A percentile compares a stretch with the other conserved stretches of the same genome.
These are phyloP conservation scores for Cryptotis parvus DNA, from an alignment of 2,113 vertebrate species.

Conservation along the genomic window DNA sequence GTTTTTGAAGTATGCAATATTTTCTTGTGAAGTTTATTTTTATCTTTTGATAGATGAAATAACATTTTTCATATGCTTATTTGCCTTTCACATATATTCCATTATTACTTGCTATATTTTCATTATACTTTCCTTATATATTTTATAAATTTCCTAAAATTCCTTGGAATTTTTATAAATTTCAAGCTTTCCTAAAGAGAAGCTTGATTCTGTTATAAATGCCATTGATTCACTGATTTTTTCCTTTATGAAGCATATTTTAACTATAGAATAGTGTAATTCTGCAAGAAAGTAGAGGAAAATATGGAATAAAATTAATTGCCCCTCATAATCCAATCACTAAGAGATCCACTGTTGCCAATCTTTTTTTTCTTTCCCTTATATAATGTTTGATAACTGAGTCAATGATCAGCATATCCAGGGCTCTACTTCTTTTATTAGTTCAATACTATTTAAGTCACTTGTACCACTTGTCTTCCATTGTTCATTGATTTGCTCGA, in stretches of 20 bases:
- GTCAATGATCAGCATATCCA: constrained; percentile 23
- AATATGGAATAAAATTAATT: constrained; percentile 35
- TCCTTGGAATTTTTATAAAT: too few relatives aligned
- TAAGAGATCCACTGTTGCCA: background rate
- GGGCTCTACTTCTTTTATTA: background rate
- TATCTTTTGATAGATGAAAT: constrained; percentile 27
- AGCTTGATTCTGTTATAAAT: constrained; percentile 4
- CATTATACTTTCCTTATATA: background rate
- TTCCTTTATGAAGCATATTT: background rate
- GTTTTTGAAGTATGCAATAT: background rate
- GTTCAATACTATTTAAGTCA: too few relatives aligned
- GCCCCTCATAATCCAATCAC: background rate
- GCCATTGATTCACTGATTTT: background rate
- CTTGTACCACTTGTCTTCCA: too few relatives aligned
- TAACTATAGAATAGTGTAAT: background rate
- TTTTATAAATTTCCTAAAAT: too few relatives aligned
- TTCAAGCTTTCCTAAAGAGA: constrained; percentile 4
- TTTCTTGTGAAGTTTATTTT: constrained; percentile 1
- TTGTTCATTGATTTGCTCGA: too few relatives aligned
- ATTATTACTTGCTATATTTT: background rate
- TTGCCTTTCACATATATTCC: background rate
- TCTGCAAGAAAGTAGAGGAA: background rate
- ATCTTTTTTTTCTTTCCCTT: constrained; percentile 22
- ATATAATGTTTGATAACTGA: background rate
- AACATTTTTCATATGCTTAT: background rate